These are phyloP conservation scores for Linyphia triangularis DNA, from an alignment of 2,888 invertebrate genomes.

Conservation along the genomic window DNA sequence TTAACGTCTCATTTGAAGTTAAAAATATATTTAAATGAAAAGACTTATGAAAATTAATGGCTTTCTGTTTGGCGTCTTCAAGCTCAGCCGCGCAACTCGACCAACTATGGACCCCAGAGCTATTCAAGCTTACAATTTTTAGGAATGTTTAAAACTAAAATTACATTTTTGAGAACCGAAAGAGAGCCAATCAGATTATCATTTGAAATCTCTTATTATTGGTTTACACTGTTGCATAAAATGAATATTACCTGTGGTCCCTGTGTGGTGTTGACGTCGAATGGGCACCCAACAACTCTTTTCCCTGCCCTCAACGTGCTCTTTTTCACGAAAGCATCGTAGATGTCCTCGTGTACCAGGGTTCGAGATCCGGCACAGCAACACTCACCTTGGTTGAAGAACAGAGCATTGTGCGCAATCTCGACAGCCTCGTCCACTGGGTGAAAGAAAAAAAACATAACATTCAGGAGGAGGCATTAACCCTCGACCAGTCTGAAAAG, in stretches of 20 bases:
- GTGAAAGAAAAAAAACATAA: not conserved
- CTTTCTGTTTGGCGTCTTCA: no score
- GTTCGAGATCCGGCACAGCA: constrained; percentile 80
- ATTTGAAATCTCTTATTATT: no score
- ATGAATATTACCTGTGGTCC: constrained; percentile 78
- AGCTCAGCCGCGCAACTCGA: no score
- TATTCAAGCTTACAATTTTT: no score
- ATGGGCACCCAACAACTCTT: constrained; percentile 79
- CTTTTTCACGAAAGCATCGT: constrained; percentile 81
- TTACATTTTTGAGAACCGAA: no score
- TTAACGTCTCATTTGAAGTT: no score
- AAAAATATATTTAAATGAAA: no score
- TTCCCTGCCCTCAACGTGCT: constrained; percentile 76
- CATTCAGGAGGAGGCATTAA: not conserved
- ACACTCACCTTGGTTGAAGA: constrained; percentile 80
- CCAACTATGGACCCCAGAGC: no score
- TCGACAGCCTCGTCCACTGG: constrained; percentile 78
- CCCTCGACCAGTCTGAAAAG: not conserved
- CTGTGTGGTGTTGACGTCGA: constrained; percentile 77
- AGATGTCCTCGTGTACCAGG: constrained; percentile 81
- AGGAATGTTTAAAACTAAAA: no score
- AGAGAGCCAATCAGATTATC: no score
- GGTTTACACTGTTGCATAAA: no score
- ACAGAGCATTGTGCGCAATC: constrained; percentile 78
- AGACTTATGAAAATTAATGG: no score